Evolutionary conservation across 53 echinoderm and acorn worm genomes (phyloP).

Genomic region (Apostichopus leukothele): DNA sequence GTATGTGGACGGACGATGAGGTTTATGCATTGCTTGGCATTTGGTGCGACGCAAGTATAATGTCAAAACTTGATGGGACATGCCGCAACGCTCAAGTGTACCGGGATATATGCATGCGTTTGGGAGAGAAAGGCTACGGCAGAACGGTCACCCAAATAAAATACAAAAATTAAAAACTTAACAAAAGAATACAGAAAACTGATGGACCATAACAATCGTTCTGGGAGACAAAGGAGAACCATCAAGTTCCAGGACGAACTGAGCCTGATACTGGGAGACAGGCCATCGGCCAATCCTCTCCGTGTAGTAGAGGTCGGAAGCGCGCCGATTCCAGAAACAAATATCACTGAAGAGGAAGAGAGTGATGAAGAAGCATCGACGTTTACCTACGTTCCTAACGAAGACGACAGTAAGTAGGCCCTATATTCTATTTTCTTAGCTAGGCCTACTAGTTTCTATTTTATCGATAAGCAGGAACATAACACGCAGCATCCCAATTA

Average conservation of each 20-base stretch:
- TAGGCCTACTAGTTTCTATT: no score
- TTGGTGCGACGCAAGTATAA: no score
- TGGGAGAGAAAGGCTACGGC: background rate
- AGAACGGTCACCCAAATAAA: slow-evolving; percentile 17
- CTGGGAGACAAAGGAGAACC: background rate
- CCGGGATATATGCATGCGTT: background rate
- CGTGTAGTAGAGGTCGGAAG: background rate
- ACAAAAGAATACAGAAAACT: background rate
- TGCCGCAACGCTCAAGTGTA: no score
- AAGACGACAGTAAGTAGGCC: background rate
- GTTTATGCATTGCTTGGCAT: background rate
- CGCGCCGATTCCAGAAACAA: background rate
- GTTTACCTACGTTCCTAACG: background rate
- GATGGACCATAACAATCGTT: background rate
- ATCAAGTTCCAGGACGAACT: background rate
- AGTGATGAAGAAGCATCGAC: background rate
- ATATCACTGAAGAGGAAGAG: background rate
- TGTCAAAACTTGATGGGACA: no score
- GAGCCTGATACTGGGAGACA: background rate
- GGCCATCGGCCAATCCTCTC: background rate
- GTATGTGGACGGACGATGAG: background rate
- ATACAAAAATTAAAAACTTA: slow-evolving; percentile 26
- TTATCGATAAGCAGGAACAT: no score
- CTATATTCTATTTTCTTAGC: background rate
- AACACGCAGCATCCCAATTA: no score